Base-by-base conservation (phyloP, 2,113 vertebrate species). In the Paracanthobrama guichenoti region DNA sequence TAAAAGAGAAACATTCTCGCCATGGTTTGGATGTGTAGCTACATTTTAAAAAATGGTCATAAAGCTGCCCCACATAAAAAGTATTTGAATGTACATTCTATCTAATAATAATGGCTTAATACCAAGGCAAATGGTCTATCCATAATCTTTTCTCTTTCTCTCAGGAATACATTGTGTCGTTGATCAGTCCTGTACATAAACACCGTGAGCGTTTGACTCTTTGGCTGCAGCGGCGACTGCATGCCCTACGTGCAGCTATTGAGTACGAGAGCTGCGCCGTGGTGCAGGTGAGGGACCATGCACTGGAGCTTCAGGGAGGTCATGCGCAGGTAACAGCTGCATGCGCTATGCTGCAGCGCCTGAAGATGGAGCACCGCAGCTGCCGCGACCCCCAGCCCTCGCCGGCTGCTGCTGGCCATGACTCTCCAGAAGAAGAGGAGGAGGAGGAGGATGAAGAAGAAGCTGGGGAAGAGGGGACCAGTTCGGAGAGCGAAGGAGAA, bases 401-500 rank as follows among this genome's bases (percentile, higher is more conserved):
- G 89, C 81, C 75, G 1, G 22, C 66, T 24, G 44, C 59, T 3
- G 31, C 71, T 6, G 82, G 76, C 48, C 82, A 73, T 11, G 78
- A 64, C 48, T 81, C 86, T 16, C 90, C 94, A 87, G 91, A 89
- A 81, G 91, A 91, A 85, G 95, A 95, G 48, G 92, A 91, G 89
- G 94, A 94, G 84, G 91, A 90, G 88, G 95, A 96, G 50, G 93
- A 91, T 88, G 95, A 95, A 84, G 93, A 94, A 85, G 93, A 94
- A 6, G 95, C 96, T 86, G 96, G 95, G 50, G 97, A 97, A 88
- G 96, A 98, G 87, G 96, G 95, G 91, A 95, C 96, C 85, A 97
- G 95, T 91, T 97, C 96, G 3, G 97, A 98, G 89, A 97, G 95
- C n/a, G 97, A 98, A 77, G 93, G 92, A 42, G 97, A 98, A 71